phyloP scores from a whole-genome alignment of 1,140 invertebrate genomes.

The Meteorus sp. region DNA sequence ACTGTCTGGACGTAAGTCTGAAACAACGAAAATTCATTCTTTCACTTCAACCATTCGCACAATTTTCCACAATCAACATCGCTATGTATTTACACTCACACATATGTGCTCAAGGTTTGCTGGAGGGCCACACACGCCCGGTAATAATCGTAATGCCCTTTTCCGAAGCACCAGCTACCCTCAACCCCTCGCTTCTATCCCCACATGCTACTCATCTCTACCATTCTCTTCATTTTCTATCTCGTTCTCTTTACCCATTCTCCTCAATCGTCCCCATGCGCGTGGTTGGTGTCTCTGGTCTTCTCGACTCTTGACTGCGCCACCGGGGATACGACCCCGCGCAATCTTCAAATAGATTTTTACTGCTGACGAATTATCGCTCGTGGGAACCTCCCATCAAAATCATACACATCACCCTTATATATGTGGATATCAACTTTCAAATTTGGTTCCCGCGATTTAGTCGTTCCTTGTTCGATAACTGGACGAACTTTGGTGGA shows the following conservation, averaged over 20 bases:
- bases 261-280: constrained; percentile 25
- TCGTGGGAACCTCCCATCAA: too few relatives aligned
- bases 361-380: constrained; percentile 35
- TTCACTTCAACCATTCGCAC: constrained; percentile 6
- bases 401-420: background rate
- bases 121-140: constrained; percentile 28
- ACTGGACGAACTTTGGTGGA: too few relatives aligned
- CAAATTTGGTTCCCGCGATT: constrained; percentile 11
- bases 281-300: constrained; percentile 29
- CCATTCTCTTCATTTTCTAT: constrained; percentile 24
- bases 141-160: constrained; percentile 59
- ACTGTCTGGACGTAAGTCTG: constrained; percentile 51
- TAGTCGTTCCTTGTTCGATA: too few relatives aligned
- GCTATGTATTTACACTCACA: constrained; percentile 29
- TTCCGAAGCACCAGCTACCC: constrained; percentile 23
- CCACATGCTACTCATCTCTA: constrained; percentile 33
- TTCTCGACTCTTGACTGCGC: constrained; percentile 24
- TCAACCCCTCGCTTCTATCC: constrained; percentile 29
- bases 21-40: constrained; percentile 48
- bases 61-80: background rate
- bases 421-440: constrained; percentile 13
- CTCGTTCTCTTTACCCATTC: constrained; percentile 11
- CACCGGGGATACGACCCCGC: constrained; percentile 9
- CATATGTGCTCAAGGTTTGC: constrained; percentile 51
- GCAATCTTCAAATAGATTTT: constrained; percentile 49